A percentile compares a stretch with the other conserved stretches of the same genome.
Conservation (phyloP, 1,140 invertebrate species). For the Drosophila willistoni region DNA sequence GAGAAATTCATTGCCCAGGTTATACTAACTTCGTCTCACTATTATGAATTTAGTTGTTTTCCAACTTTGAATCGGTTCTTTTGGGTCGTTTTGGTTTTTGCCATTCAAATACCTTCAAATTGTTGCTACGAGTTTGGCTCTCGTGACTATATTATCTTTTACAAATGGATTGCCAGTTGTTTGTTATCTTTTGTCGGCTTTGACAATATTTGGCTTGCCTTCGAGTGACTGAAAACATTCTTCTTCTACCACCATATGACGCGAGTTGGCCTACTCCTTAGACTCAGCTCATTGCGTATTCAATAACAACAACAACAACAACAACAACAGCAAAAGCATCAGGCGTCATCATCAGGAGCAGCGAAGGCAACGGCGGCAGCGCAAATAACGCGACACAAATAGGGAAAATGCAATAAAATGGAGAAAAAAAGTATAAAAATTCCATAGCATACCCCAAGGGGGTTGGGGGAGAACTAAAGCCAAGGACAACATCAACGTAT, state of each 20-base stretch:
- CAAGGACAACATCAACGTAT: conserved; percentile 13
- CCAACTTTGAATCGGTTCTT: no score
- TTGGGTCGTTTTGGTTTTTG: neutral
- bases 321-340: neutral
- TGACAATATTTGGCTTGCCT: conserved; percentile 1
- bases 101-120: neutral
- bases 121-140: neutral
- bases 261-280: conserved; percentile 10
- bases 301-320: conserved; percentile 33
- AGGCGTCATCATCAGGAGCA: conserved; percentile 9
- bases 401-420: conserved; percentile 23
- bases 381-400: neutral
- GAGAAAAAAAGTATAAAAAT: conserved; percentile 66
- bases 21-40: no score
- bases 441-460: conserved; percentile 31
- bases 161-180: conserved; percentile 6
- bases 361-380: conserved; percentile 27
- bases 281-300: conserved; percentile 37
- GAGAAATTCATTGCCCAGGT: no score
- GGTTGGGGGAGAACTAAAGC: neutral
- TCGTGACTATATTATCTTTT: neutral
- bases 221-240: neutral
- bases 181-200: conserved; percentile 8
- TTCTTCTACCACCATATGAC: neutral
- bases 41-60: no score